These are phyloP conservation scores for Hypena proboscidalis DNA, from an alignment of 2,888 invertebrate species.

Conservation along the genomic window DNA sequence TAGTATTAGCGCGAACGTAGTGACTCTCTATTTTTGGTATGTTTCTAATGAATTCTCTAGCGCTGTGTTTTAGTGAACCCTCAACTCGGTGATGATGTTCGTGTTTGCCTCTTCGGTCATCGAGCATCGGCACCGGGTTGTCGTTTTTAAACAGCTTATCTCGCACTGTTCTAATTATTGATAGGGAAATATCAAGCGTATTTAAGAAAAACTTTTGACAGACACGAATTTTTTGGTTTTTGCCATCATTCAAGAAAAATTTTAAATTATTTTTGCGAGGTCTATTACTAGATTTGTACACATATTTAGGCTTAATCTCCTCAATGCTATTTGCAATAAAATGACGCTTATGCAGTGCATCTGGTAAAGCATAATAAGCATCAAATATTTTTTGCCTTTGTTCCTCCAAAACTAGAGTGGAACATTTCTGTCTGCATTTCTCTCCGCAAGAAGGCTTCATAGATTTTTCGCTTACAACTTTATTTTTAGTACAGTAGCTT, in stretches of 20 bases:
- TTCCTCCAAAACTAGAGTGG: conserved; percentile 5
- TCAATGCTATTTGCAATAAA: conserved; percentile 4
- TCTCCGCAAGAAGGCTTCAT: conserved; percentile 11
- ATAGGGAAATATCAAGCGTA: conserved; percentile 1
- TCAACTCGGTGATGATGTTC: conserved; percentile 5
- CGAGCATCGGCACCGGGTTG: conserved; percentile 6
- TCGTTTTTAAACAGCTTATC: conserved; percentile 4
- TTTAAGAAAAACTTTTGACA: conserved; percentile 5
- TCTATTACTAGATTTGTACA: conserved; percentile 5
- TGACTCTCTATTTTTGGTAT: conserved; percentile 8
- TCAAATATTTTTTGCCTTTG: conserved; percentile 9
- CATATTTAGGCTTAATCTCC: conserved; percentile 6
- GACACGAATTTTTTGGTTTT: conserved; percentile 3
- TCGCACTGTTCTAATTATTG: conserved; percentile 1
- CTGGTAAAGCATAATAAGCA: conserved; percentile 7
- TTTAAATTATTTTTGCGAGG: conserved; percentile 3
- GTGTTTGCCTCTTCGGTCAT: conserved; percentile 6
- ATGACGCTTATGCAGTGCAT: conserved; percentile 4
- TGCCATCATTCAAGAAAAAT: conserved; percentile 5
- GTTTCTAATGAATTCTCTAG: conserved; percentile 7
- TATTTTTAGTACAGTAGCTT: conserved; percentile 6
- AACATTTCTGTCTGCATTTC: conserved; percentile 8
- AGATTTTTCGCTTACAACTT: conserved; percentile 9
- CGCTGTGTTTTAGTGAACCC: conserved; percentile 4
- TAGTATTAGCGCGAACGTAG: conserved; percentile 4